Percentiles rank a stretch among this genome's conserved stretches.
Conservation (phyloP, 2,888 invertebrate species). For the Eupeodes latifasciatus region DNA sequence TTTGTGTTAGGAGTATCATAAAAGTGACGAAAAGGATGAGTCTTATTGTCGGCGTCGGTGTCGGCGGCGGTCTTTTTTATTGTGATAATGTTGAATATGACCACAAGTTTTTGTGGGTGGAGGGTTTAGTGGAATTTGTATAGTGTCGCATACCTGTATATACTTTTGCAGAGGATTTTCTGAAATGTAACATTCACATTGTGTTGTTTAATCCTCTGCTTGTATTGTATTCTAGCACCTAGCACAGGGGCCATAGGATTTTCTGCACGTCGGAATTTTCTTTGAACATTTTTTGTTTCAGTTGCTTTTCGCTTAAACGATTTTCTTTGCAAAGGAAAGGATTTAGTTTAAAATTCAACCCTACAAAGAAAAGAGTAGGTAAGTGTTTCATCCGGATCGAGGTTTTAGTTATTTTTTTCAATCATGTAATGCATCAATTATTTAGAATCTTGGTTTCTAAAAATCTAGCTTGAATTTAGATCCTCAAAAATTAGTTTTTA, state of each 20-base stretch:
- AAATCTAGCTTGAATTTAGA: no score
- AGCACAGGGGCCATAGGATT: conserved; percentile 27
- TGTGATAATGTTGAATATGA: conserved; percentile 51
- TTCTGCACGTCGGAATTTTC: conserved; percentile 19
- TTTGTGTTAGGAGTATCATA: conserved; percentile 39
- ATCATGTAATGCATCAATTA: no score
- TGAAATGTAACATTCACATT: conserved; percentile 68
- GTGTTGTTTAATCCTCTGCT: conserved; percentile 66
- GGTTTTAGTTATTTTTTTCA: no score
- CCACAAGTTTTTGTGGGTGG: conserved; percentile 58
- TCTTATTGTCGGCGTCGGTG: neutral
- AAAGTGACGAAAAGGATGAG: conserved; percentile 63
- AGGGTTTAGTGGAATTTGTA: conserved; percentile 72
- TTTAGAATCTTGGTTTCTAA: no score
- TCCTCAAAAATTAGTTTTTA: no score
- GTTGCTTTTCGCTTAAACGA: no score
- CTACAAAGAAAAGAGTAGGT: neutral
- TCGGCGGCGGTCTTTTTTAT: conserved; percentile 30
- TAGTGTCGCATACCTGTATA: conserved; percentile 67
- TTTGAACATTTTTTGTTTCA: conserved; percentile 22
- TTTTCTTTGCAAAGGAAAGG: no score
- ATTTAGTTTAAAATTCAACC: neutral
- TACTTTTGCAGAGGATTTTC: conserved; percentile 58
- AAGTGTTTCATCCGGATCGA: no score
- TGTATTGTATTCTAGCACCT: conserved; percentile 10